These are phyloP conservation scores for Camelus dromedarius DNA, from an alignment of 2,113 vertebrate species.

Conservation along the genomic window DNA sequence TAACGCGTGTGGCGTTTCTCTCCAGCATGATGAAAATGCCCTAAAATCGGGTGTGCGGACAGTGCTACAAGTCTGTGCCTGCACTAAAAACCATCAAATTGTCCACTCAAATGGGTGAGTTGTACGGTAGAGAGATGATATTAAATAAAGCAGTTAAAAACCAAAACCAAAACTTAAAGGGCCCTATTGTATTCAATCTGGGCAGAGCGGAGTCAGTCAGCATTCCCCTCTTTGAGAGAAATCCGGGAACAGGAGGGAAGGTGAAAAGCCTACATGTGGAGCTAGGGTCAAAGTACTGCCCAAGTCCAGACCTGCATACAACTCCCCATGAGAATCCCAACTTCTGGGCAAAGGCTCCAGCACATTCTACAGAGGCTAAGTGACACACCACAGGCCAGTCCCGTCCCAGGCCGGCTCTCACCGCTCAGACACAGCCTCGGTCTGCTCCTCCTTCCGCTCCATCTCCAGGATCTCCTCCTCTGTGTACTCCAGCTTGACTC, in stretches of 20 bases:
- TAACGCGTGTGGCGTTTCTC: not conserved
- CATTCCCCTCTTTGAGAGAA: not conserved
- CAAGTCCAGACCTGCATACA: not conserved
- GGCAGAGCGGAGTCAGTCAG: not conserved
- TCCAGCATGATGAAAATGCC: not conserved
- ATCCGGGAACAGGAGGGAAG: not conserved
- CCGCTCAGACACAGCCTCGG: conserved; percentile 93
- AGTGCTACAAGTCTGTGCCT: not conserved
- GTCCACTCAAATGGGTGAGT: not conserved
- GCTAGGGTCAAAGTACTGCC: not conserved
- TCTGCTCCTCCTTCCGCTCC: conserved; percentile 92
- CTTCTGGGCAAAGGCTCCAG: not conserved
- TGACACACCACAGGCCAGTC: too few species aligned
- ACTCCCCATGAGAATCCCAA: not conserved
- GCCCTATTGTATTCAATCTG: not conserved
- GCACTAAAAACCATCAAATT: not conserved
- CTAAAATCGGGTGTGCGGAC: not conserved
- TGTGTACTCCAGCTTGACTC: conserved; percentile 89
- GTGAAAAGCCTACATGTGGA: not conserved
- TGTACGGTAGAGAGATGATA: not conserved
- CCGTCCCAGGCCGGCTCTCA: conserved; percentile 51
- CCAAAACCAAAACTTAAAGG: not conserved
- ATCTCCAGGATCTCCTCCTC: conserved; percentile 91
- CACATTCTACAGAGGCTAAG: not conserved
- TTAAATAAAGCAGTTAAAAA: not conserved